Conservation (phyloP, 2,797 vertebrate species). For the Anas flavirostris region DNA sequence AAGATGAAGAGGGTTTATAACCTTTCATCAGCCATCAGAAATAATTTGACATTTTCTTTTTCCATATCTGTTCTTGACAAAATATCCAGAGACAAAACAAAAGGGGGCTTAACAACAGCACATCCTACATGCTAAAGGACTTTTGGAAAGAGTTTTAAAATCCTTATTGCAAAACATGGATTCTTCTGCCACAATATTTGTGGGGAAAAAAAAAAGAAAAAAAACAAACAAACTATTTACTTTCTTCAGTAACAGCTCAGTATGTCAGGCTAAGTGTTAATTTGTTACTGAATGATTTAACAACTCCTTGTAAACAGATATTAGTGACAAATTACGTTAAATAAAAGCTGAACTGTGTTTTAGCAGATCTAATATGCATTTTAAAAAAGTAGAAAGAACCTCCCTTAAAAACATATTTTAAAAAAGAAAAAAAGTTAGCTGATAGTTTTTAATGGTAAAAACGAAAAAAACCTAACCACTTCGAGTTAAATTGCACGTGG, state of each 20-base stretch:
- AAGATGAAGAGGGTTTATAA: not conserved
- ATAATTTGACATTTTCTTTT: not conserved
- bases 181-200: not conserved
- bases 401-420: not conserved
- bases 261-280: not conserved
- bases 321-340: not conserved
- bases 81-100: not conserved
- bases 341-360: constrained; percentile 17
- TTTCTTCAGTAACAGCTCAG: not conserved
- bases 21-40: not conserved
- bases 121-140: not conserved
- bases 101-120: not conserved
- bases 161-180: not conserved
- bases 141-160: not conserved
- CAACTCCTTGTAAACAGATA: not conserved
- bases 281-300: not conserved
- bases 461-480: not conserved
- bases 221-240: not conserved
- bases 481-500: not conserved
- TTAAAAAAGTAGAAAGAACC: not conserved
- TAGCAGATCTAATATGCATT: not conserved
- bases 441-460: not conserved
- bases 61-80: not conserved
- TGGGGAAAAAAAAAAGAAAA: not conserved
- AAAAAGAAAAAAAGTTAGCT: not conserved